phyloP scores from a whole-genome alignment of 2,888 invertebrate genomes.

The Cerceris rybyensis region DNA sequence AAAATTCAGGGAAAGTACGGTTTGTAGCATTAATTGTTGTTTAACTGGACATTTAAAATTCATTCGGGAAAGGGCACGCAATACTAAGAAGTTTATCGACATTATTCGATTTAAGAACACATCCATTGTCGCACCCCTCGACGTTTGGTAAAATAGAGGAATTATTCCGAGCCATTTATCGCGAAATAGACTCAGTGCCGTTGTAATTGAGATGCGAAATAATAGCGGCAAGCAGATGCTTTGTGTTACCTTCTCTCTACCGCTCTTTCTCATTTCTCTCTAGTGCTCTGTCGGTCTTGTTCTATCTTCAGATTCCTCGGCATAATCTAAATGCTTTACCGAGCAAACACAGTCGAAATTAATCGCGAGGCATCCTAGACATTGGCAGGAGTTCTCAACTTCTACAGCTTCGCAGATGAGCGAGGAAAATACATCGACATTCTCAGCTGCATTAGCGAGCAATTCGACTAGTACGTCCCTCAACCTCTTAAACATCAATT shows the following conservation, averaged over 20 bases:
- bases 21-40: neutral
- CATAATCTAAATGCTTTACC: conserved; percentile 33
- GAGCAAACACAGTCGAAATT: conserved; percentile 37
- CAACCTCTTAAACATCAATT: no score
- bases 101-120: conserved; percentile 17
- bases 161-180: conserved; percentile 59
- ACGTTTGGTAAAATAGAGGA: conserved; percentile 37
- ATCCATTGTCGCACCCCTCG: conserved; percentile 23
- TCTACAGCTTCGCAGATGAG: no score
- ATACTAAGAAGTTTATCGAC: conserved; percentile 35
- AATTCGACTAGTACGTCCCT: no score
- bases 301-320: conserved; percentile 8
- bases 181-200: conserved; percentile 41
- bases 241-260: conserved; percentile 21
- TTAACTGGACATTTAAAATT: conserved; percentile 3
- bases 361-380: conserved; percentile 18
- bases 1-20: no score
- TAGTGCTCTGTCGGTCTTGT: no score
- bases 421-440: no score
- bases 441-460: no score
- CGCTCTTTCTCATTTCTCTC: no score
- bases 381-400: neutral
- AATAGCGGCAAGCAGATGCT: conserved; percentile 49
- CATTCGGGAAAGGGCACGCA: conserved; percentile 10
- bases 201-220: conserved; percentile 62